Evolutionary conservation across 2,797 vertebrate species (phyloP).

Genomic region (Poliocrania exsul): DNA sequence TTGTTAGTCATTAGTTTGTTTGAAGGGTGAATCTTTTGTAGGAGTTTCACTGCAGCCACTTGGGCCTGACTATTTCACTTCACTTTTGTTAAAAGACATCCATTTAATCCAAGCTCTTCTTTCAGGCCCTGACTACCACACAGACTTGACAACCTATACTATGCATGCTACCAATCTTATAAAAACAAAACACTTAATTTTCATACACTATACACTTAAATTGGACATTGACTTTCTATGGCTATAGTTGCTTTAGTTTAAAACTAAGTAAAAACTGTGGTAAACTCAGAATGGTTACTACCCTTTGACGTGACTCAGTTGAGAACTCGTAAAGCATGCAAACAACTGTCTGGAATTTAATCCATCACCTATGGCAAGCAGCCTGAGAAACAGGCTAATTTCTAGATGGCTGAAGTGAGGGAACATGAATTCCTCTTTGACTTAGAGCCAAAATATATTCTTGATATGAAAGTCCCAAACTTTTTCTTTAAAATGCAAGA

Average conservation of each 20-base stretch:
- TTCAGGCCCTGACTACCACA: not conserved
- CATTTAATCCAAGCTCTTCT: not conserved
- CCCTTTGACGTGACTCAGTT: not conserved
- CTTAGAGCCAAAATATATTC: not conserved
- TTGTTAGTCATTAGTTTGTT: not conserved
- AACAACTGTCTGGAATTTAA: not conserved
- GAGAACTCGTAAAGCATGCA: not conserved
- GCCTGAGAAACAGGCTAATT: not conserved
- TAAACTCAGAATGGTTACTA: not conserved
- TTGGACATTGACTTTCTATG: not conserved
- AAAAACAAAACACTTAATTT: not conserved
- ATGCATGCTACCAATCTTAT: not conserved
- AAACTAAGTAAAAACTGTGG: not conserved
- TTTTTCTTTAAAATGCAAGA: not conserved
- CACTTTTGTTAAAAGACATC: not conserved
- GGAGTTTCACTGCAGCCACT: not conserved
- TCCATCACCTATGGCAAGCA: not conserved
- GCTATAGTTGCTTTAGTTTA: not conserved
- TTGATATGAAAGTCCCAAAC: not conserved
- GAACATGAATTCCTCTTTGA: not conserved
- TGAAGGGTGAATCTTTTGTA: not conserved
- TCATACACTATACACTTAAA: not conserved
- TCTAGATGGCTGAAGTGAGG: not conserved
- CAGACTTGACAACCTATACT: not conserved
- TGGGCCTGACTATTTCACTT: not conserved